phyloP scores from a whole-genome alignment of 2,797 vertebrate species.

The Hybognathus amarus region DNA sequence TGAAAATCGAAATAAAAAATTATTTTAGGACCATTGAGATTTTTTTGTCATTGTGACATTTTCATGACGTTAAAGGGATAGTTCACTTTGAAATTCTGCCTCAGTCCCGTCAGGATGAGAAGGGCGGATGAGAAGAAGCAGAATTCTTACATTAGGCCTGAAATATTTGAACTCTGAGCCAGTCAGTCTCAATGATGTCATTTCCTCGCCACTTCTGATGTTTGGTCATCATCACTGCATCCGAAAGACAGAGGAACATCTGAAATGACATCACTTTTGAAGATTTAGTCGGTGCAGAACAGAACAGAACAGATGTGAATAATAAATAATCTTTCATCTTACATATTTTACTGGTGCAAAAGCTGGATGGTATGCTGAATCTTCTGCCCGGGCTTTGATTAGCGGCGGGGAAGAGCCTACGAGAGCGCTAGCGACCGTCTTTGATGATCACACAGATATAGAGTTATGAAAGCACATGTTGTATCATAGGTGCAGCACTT shows the following conservation, averaged over 20 bases:
- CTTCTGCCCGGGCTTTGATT: constrained; percentile 18
- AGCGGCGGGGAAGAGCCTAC: not conserved
- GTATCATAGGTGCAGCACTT: not conserved
- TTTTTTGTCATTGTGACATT: not conserved
- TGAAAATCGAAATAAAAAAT: not conserved
- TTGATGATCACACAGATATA: constrained; percentile 13
- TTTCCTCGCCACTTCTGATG: not conserved
- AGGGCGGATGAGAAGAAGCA: not conserved
- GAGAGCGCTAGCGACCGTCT: constrained; percentile 13
- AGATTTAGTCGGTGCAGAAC: not conserved
- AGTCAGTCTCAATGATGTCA: not conserved
- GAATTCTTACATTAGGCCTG: not conserved
- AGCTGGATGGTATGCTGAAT: not conserved
- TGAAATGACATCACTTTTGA: constrained; percentile 16
- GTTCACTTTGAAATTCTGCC: too few species aligned
- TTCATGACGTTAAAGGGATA: too few species aligned
- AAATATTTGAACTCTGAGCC: not conserved
- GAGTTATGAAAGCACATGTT: constrained; percentile 11
- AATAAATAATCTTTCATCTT: not conserved
- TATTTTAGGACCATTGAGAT: not conserved
- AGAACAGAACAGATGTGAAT: constrained; percentile 12
- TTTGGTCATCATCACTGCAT: not conserved
- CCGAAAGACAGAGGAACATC: not conserved
- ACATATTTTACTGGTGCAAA: constrained; percentile 6
- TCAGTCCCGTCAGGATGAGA: not conserved